Evolutionary conservation across 1,140 invertebrate species (phyloP).

Genomic region (Drosophila willistoni): DNA sequence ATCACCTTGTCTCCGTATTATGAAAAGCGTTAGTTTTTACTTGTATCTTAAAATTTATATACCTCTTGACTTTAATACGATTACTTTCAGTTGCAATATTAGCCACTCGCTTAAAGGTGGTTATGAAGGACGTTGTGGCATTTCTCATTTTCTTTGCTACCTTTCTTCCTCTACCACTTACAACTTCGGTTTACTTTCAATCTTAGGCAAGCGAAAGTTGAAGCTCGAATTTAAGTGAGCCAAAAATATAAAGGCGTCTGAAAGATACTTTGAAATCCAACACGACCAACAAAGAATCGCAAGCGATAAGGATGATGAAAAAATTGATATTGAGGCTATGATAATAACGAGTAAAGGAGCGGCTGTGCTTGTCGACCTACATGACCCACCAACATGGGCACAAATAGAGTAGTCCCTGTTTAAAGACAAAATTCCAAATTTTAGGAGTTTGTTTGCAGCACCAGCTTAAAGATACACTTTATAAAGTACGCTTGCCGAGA

Average conservation of each 20-base stretch:
- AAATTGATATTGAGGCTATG: neutral
- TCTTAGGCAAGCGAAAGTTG: neutral
- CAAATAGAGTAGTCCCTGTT: neutral
- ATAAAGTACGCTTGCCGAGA: too few species aligned
- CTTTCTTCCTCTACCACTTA: neutral
- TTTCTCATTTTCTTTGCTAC: neutral
- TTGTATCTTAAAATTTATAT: too few species aligned
- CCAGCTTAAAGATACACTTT: neutral
- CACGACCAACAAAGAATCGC: conserved; percentile 43
- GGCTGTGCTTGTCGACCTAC: conserved; percentile 50
- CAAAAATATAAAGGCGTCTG: conserved; percentile 50
- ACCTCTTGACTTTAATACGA: too few species aligned
- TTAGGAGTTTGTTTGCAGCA: neutral
- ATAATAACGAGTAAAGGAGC: conserved; percentile 48
- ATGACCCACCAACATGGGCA: conserved; percentile 55
- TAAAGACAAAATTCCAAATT: conserved; percentile 56
- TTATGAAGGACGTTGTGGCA: too few species aligned
- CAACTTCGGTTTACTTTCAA: neutral
- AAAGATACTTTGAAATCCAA: conserved; percentile 82
- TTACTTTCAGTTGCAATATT: too few species aligned
- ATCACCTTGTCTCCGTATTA: too few species aligned
- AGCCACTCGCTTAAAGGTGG: too few species aligned
- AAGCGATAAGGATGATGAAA: conserved; percentile 12
- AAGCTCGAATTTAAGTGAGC: neutral
- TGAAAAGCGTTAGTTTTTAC: too few species aligned